Conservation (phyloP, 1,140 invertebrate genomes). For the Hyposmocoma kahamanoa region DNA sequence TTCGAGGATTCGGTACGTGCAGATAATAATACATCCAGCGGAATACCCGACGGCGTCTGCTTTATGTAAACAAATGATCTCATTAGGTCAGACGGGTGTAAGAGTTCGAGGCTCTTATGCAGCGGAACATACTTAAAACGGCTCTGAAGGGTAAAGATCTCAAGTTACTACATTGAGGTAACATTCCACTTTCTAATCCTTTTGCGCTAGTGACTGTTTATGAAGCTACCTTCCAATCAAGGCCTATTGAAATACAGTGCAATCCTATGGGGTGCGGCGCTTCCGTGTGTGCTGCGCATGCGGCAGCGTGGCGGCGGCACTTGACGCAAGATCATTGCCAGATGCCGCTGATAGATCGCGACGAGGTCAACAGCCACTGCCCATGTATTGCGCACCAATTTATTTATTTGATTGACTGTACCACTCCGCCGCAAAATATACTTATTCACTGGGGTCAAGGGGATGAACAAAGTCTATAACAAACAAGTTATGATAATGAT, state of each 20-base stretch:
- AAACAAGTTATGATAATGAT: no score
- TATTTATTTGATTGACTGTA: constrained; percentile 39
- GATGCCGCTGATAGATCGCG: constrained; percentile 61
- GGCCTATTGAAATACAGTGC: constrained; percentile 62
- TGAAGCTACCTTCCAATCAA: constrained; percentile 41
- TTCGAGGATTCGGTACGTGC: constrained; percentile 60
- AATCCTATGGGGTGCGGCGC: constrained; percentile 34
- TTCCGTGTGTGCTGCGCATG: constrained; percentile 52
- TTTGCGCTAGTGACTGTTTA: constrained; percentile 26
- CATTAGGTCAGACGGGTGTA: constrained; percentile 45
- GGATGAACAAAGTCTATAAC: constrained; percentile 17
- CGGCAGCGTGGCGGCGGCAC: constrained; percentile 25
- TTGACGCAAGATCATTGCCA: constrained; percentile 62
- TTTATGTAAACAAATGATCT: constrained; percentile 47
- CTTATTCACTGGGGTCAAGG: constrained; percentile 29
- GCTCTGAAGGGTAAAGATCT: constrained; percentile 16
- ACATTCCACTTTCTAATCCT: constrained; percentile 36
- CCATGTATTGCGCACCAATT: constrained; percentile 61
- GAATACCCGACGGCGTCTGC: constrained; percentile 43
- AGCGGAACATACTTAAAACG: background rate
- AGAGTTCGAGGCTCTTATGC: constrained; percentile 4
- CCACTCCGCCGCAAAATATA: constrained; percentile 19
- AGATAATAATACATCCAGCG: constrained; percentile 49
- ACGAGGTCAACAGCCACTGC: constrained; percentile 67
- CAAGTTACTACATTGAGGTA: no score